Conservation (phyloP, 53 echinoderm and acorn worm species). For the Apostichopus leukothele region DNA sequence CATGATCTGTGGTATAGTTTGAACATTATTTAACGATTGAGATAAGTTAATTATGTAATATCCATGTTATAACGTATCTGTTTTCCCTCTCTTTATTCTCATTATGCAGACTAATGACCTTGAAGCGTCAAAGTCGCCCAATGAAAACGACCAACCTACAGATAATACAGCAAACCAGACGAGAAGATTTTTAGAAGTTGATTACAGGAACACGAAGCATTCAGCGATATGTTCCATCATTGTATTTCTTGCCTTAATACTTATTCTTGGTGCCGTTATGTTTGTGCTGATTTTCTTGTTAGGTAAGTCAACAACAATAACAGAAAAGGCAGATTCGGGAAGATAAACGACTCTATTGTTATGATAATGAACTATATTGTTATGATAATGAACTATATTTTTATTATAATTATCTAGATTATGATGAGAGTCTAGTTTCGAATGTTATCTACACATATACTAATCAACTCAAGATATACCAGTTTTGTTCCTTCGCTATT, state of each 20-base stretch:
- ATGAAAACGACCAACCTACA: not conserved
- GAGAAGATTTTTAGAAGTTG: not conserved
- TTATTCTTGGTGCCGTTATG: slow-evolving; percentile 9
- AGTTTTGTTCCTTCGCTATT: too few species aligned
- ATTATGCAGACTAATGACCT: not conserved
- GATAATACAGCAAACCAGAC: slow-evolving; percentile 13
- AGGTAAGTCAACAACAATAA: not conserved
- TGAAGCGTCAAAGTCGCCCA: not conserved
- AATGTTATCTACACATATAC: too few species aligned
- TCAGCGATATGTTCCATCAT: slow-evolving; percentile 36
- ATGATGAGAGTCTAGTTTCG: too few species aligned
- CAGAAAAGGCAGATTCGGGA: too few species aligned
- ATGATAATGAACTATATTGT: too few species aligned
- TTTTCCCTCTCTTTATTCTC: not conserved
- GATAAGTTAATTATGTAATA: not conserved
- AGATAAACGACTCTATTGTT: too few species aligned
- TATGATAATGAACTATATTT: too few species aligned
- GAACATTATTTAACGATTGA: not conserved
- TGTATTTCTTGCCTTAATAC: slow-evolving; percentile 30
- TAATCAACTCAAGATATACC: too few species aligned
- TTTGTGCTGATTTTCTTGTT: slow-evolving; percentile 12
- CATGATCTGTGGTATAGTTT: not conserved
- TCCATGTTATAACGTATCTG: not conserved
- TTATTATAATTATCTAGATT: too few species aligned
- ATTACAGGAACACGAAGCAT: slow-evolving; percentile 28